Conservation (phyloP, 2,113 vertebrate genomes). For the Perca flavescens region DNA sequence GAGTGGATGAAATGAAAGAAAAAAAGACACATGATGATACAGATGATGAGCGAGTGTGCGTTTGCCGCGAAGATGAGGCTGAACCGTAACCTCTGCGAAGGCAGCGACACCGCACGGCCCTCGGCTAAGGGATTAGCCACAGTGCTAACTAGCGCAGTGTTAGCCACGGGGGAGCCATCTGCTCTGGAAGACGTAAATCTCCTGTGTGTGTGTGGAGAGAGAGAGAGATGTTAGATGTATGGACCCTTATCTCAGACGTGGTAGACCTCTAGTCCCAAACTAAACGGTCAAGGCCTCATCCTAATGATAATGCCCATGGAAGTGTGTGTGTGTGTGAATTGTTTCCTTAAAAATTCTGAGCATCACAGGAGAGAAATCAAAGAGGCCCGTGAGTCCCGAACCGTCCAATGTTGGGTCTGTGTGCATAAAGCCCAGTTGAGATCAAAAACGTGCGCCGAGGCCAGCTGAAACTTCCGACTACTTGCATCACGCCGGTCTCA, state of each 20-base stretch:
- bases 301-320: constrained; percentile 30
- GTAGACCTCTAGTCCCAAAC: background rate
- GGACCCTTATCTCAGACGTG: constrained; percentile 10
- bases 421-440: background rate
- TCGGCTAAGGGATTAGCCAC: constrained; percentile 52
- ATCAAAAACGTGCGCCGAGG: too few species aligned
- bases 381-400: too few species aligned
- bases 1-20: background rate
- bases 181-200: constrained; percentile 30
- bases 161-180: constrained; percentile 48
- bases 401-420: too few species aligned
- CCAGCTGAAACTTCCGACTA: too few species aligned
- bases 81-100: constrained; percentile 43
- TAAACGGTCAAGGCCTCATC: constrained; percentile 24
- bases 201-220: constrained; percentile 1
- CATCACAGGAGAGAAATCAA: too few species aligned
- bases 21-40: background rate
- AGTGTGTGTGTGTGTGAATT: background rate
- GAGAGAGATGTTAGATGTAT: constrained; percentile 19
- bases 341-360: too few species aligned
- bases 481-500: too few species aligned
- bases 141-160: constrained; percentile 34
- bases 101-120: background rate
- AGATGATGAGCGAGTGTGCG: constrained; percentile 4
- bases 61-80: constrained; percentile 11